Conservation (phyloP, 2,797 vertebrate species). For the Carcharodon carcharias region DNA sequence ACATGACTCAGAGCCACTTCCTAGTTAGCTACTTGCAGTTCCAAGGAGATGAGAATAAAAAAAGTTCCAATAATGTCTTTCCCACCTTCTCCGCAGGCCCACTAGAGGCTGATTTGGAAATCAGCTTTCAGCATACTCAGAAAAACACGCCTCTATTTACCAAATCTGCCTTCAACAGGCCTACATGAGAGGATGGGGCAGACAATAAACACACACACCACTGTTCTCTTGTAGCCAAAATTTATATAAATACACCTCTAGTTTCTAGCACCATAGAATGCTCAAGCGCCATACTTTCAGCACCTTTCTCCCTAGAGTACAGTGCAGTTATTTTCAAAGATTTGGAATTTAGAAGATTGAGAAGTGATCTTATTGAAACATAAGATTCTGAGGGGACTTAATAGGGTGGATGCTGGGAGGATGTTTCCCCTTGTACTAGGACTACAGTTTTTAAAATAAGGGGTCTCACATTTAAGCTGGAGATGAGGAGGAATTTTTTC, state of each 20-base stretch:
- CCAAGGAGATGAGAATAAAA: not conserved
- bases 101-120: not conserved
- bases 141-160: not conserved
- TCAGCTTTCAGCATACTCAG: not conserved
- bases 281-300: not conserved
- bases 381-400: no score
- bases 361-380: no score
- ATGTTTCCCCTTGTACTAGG: no score
- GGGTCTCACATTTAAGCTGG: no score
- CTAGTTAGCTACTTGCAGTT: not conserved
- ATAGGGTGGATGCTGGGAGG: no score
- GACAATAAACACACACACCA: no score
- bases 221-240: no score
- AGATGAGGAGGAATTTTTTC: no score
- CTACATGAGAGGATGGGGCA: not conserved
- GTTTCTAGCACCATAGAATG: not conserved
- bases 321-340: not conserved
- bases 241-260: no score
- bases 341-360: no score
- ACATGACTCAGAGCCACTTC: not conserved
- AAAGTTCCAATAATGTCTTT: not conserved
- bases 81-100: not conserved
- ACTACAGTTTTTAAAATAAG: no score
- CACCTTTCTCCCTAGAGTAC: not conserved
- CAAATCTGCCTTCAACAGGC: not conserved